Base-by-base conservation (phyloP, 2,797 vertebrate genomes). In the Coluber constrictor region DNA sequence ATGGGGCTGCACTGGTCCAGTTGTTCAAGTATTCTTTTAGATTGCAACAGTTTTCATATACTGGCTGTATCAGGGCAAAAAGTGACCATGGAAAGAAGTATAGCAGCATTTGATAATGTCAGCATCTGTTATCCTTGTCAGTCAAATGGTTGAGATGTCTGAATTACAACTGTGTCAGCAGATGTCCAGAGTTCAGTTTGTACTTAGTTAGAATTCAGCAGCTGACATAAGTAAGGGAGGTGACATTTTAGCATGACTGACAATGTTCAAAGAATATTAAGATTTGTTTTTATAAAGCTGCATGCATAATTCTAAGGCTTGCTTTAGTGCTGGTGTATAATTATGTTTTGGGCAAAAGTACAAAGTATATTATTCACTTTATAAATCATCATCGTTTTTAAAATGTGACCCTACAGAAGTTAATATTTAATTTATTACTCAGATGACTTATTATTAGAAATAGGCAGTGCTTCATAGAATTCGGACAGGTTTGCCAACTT, bases 21-120 rank as follows among this genome's bases (percentile, higher is more conserved):
- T 98, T 98, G 98, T 97, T 98, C 97, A 97, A 98, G 97, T 97
- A 97, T 79, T 91, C 95, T 98, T 97, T 98, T 98, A 97, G 97
- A 98, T 96, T 95, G 97, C 97, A 97, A 95, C 97, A 96, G 96
- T 97, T 97, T 90, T 96, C 98, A 96, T 98, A 97, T 97, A 97
- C 98, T 98, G 98, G 98, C 99, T 99, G 99, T 99, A 99, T 99
- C 98, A 97, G 99, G 99, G 98, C 98, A 99, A 98, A 98, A 98
- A 98, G 97, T 97, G 96, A 96, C 97, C 94, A 92, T 97, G 97
- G 97, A 97, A 98, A 98, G 98, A 97, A 98, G 97, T 98, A 97
- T 97, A 97, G 96, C 98, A 98, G 97, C 98, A 98, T 99, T 99
- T 99, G 98, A 99, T 99, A 99, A 99, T 99, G 99, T 99, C 99